A percentile compares a stretch with the other conserved stretches of the same genome.
Conservation (phyloP, 2,888 invertebrate genomes). For the Platynereis dumerilii region DNA sequence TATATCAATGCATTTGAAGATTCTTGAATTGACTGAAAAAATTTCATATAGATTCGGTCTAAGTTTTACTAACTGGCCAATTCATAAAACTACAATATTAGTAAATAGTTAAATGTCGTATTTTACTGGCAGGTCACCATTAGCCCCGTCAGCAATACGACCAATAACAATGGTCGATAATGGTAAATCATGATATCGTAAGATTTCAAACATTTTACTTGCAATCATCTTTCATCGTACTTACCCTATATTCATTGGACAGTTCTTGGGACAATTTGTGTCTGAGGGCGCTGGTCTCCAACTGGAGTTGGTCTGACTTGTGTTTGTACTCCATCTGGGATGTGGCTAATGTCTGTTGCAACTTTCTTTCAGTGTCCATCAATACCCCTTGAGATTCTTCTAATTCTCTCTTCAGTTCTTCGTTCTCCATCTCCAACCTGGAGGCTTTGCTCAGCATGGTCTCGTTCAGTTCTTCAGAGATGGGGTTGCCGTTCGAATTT, state of each 20-base stretch:
- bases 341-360: constrained; percentile 8
- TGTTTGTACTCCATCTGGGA: constrained; percentile 11
- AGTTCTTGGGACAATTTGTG: constrained; percentile 22
- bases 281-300: constrained; percentile 16
- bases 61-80: too few species aligned
- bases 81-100: too few species aligned
- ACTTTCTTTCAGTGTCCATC: constrained; percentile 12
- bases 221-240: too few species aligned
- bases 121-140: too few species aligned
- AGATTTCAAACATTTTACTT: too few species aligned
- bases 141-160: too few species aligned
- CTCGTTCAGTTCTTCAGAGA: constrained; percentile 31
- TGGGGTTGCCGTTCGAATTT: constrained; percentile 5
- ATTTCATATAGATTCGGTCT: too few species aligned
- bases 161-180: too few species aligned
- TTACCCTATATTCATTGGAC: constrained; percentile 15
- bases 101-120: too few species aligned
- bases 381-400: constrained; percentile 6
- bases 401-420: constrained; percentile 20
- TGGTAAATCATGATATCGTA: too few species aligned
- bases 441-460: constrained; percentile 16
- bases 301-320: constrained; percentile 25
- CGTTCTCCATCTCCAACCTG: constrained; percentile 24
- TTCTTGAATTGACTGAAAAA: too few species aligned
- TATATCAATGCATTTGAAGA: too few species aligned